Percentiles rank a stretch among this genome's conserved stretches.
phyloP scores from a whole-genome alignment of 2,797 vertebrate genomes.

The Florisuga fusca region DNA sequence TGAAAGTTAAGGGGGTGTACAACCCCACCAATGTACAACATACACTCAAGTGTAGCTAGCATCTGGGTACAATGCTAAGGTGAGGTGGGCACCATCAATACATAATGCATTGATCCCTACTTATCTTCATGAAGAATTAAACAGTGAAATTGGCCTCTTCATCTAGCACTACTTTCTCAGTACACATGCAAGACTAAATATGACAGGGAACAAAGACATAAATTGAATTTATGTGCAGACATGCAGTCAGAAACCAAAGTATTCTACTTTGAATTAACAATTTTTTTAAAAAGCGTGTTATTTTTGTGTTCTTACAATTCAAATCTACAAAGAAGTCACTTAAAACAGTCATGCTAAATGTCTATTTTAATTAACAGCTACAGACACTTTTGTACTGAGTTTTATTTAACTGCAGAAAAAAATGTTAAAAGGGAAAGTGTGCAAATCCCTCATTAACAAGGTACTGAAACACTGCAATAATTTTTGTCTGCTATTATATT shows the following conservation, averaged over 20 bases:
- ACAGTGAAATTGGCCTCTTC: neutral
- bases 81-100: neutral
- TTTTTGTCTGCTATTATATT: slow-evolving; percentile 10
- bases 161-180: neutral
- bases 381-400: neutral
- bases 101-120: neutral
- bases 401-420: neutral
- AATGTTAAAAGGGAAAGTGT: neutral
- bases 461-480: neutral
- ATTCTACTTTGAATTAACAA: neutral
- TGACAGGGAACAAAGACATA: neutral
- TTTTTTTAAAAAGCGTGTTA: neutral
- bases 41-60: neutral
- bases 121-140: neutral
- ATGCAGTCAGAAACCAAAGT: neutral
- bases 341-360: neutral
- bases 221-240: neutral
- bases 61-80: neutral
- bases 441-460: slow-evolving; percentile 33
- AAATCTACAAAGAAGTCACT: neutral
- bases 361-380: slow-evolving; percentile 12
- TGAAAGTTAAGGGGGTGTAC: neutral
- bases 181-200: neutral
- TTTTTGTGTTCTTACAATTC: neutral
- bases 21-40: neutral